phyloP scores from a whole-genome alignment of 2,888 invertebrate genomes.

The Lepidocyrtinus sp. region DNA sequence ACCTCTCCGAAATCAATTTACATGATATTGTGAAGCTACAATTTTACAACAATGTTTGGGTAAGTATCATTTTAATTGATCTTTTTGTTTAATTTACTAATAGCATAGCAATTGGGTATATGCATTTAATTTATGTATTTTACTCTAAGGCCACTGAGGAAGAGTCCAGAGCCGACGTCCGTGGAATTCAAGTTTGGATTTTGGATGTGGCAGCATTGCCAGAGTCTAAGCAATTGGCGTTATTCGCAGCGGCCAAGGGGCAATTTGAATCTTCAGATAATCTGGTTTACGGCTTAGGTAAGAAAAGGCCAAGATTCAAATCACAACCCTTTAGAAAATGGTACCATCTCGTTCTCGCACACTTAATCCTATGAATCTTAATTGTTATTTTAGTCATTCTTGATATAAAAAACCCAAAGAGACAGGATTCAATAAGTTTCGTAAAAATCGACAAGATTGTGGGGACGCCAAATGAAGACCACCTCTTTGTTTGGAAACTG shows the following conservation, averaged over 20 bases:
- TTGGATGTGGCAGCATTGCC: slow-evolving; percentile 60
- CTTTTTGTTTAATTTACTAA: background rate
- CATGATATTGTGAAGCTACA: slow-evolving; percentile 82
- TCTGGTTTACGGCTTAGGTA: slow-evolving; percentile 67
- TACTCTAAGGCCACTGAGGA: slow-evolving; percentile 22
- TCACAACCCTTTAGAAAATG: too few relatives aligned
- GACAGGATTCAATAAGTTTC: slow-evolving; percentile 48
- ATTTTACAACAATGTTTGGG: slow-evolving; percentile 81
- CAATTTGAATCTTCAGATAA: slow-evolving; percentile 60
- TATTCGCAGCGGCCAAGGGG: slow-evolving; percentile 66
- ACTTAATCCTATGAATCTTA: slow-evolving; percentile 5
- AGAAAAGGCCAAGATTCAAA: too few relatives aligned
- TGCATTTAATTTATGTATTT: too few relatives aligned
- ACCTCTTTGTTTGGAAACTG: slow-evolving; percentile 66
- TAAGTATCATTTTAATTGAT: slow-evolving; percentile 71
- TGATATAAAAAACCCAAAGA: slow-evolving; percentile 56
- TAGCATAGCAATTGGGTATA: too few relatives aligned
- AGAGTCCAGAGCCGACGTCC: slow-evolving; percentile 41
- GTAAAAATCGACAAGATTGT: slow-evolving; percentile 53
- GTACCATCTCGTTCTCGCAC: too few relatives aligned
- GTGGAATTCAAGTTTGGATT: slow-evolving; percentile 66
- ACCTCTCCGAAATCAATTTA: slow-evolving; percentile 80
- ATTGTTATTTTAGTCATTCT: slow-evolving; percentile 55
- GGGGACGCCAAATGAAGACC: slow-evolving; percentile 57
- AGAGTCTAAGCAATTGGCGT: slow-evolving; percentile 53